Evolutionary conservation across 2,797 vertebrate species (phyloP).

Genomic region (Fundulus diaphanus): DNA sequence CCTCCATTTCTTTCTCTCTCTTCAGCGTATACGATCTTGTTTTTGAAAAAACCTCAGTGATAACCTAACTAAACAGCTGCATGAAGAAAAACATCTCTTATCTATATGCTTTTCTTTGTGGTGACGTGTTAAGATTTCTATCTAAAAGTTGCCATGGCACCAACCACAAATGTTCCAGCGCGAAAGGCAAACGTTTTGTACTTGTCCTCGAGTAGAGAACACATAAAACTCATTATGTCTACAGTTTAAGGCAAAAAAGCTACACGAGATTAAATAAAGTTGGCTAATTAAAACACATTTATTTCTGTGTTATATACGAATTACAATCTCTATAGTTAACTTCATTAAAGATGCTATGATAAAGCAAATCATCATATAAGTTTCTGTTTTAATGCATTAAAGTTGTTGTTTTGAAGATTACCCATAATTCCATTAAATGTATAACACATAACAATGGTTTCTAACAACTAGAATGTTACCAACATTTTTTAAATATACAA

Average conservation of each 20-base stretch:
- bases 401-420: no score
- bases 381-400: no score
- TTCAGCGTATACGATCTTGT: not conserved
- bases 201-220: not conserved
- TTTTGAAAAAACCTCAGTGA: not conserved
- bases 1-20: not conserved
- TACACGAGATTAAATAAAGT: not conserved
- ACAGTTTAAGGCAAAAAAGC: not conserved
- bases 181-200: not conserved
- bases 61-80: no score
- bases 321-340: no score
- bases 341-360: not conserved
- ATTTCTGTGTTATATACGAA: no score
- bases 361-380: not conserved
- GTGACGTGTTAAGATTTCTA: not conserved
- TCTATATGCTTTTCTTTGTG: no score
- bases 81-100: no score
- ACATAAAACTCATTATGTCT: not conserved
- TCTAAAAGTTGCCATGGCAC: not conserved
- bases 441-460: no score
- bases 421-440: no score
- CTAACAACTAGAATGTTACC: no score
- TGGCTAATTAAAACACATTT: no score
- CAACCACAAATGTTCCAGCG: not conserved
- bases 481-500: no score